Evolutionary conservation across 2,888 invertebrate genomes (phyloP).

Genomic region (Archips crataeganus): DNA sequence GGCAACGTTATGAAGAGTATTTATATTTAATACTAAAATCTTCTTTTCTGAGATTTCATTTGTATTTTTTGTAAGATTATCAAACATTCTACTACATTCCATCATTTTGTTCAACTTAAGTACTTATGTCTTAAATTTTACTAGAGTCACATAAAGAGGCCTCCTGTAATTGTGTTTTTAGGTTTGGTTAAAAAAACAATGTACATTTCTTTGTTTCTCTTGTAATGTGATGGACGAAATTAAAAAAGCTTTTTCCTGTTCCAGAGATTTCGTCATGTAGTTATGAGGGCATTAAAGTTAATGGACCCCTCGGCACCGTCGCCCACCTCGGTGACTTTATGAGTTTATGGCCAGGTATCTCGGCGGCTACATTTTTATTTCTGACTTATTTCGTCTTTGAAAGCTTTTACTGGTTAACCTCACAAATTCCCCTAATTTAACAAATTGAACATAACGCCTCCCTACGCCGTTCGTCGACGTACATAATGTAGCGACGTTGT

Average conservation of each 20-base stretch:
- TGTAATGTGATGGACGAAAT: slow-evolving; percentile 59
- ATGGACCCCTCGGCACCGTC: slow-evolving; percentile 66
- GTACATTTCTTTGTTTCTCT: slow-evolving; percentile 51
- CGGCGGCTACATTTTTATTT: slow-evolving; percentile 64
- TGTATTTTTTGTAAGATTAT: neutral
- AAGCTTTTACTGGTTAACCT: slow-evolving; percentile 46
- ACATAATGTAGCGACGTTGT: neutral
- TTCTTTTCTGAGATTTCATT: neutral
- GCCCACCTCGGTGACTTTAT: slow-evolving; percentile 70
- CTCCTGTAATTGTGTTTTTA: neutral
- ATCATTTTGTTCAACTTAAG: neutral
- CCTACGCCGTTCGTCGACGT: neutral
- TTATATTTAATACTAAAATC: neutral
- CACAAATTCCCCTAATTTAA: slow-evolving; percentile 40
- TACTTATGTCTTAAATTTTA: neutral
- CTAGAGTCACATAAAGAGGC: neutral
- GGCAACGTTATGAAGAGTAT: neutral
- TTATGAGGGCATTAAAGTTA: slow-evolving; percentile 79
- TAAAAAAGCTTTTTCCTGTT: slow-evolving; percentile 77
- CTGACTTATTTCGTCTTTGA: slow-evolving; percentile 59
- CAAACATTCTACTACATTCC: neutral
- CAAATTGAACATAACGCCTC: slow-evolving; percentile 36
- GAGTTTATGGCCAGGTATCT: slow-evolving; percentile 68
- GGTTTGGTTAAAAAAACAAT: slow-evolving; percentile 27
- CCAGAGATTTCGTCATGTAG: slow-evolving; percentile 75